These are phyloP conservation scores for Luidia sarsii DNA, from an alignment of 53 echinoderm and acorn worm species.

Conservation along the genomic window DNA sequence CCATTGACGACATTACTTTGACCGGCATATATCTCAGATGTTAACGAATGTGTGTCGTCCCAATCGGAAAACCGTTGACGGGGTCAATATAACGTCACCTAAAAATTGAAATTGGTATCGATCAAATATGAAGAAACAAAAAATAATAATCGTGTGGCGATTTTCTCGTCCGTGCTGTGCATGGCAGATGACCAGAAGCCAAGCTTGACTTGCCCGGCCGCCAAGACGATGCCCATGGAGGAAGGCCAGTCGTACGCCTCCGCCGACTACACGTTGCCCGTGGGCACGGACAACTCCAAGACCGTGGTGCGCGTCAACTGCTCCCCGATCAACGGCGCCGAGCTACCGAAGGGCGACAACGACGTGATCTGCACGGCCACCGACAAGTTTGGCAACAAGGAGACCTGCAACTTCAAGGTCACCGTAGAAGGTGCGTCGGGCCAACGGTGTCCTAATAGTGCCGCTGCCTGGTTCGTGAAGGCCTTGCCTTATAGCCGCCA, in stretches of 20 bases:
- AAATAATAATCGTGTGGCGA: background rate
- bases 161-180: background rate
- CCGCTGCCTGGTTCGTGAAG: no score
- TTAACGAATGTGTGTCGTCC: no score
- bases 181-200: background rate
- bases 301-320: background rate
- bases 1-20: no score
- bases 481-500: no score
- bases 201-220: background rate
- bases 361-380: constrained; percentile 1
- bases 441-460: no score
- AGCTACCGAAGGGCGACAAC: background rate
- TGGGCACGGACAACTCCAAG: background rate
- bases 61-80: background rate
- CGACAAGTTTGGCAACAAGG: background rate
- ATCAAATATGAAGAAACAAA: no score
- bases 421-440: background rate
- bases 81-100: background rate
- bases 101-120: no score
- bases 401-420: background rate
- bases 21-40: no score
- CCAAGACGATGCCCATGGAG: background rate
- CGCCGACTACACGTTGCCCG: background rate
- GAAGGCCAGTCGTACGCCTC: background rate
- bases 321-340: background rate